Evolutionary conservation across 2,797 vertebrate genomes (phyloP), one percentile per base, ranked within the genome.

Genomic region (Petrocephalus sullivani): DNA sequence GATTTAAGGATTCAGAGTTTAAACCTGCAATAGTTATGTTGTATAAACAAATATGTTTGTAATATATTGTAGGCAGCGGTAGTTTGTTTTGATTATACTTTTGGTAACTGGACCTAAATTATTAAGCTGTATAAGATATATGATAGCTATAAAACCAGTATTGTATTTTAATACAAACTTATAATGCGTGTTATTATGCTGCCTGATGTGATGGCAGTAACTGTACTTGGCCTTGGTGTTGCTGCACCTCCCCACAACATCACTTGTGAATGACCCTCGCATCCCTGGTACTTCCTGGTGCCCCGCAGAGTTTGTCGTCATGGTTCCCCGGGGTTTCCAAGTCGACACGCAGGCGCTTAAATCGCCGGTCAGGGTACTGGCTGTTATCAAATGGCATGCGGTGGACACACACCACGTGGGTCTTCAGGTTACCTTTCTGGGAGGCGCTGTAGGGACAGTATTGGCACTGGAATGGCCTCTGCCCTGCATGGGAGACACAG

Each of bases 361-460:
- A 99, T 91, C 97, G 96, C 41, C 97, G 96, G 92, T 99, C 97
- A 0, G 98, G 97, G 89, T 98, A 98, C 94, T 96, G 97, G 94
- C 96, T 98, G 95, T 98, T 98, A 96, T 99, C 97, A 12, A 98
- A 99, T 93, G 98, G 97, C 97, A 97, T 97, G 89, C 97, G 97
- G 93, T 99, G 98, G 90, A 99, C 97, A 6, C 97, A 98, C 88
- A 98, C 95, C 88, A 98, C 97, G 0, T 98, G 98, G 87, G 97
- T 98, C 96, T 99, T 99, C 94, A 99, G 94, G 92, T 99, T 99
- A 89, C 97, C 98, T 93, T 99, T 99, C 95, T 99, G 98, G 83
- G 97, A 98, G 94, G 97, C 97, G 91, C 97, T 97, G 95, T 98
- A 98, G 0, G 96, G 96, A 90, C 97, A 98, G 94, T 97, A 98